phyloP scores from a whole-genome alignment of 2,888 invertebrate species.

The Epinotia demarniana region DNA sequence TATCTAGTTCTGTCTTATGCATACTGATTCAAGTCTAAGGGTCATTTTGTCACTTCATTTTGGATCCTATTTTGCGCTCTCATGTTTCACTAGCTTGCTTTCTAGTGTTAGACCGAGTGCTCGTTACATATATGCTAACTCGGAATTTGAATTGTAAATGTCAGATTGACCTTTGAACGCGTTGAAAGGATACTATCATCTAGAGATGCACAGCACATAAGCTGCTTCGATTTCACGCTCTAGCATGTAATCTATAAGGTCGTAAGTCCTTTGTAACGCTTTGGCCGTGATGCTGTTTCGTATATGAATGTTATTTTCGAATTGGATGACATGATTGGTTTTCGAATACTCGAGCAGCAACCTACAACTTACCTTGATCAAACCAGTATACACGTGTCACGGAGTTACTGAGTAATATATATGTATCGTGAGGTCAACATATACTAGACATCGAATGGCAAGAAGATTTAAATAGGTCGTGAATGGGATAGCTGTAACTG shows the following conservation, averaged over 20 bases:
- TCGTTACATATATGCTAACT: neutral
- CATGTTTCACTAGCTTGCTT: neutral
- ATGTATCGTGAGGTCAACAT: neutral
- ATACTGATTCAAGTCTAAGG: constrained; percentile 31
- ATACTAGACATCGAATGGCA: neutral
- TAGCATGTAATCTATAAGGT: neutral
- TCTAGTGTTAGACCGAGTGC: neutral
- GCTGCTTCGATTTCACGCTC: neutral
- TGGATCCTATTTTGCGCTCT: neutral
- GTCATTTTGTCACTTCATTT: neutral
- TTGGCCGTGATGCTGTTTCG: neutral
- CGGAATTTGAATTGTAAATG: neutral
- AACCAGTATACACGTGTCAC: neutral
- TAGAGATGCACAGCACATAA: neutral
- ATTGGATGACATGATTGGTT: constrained; percentile 26
- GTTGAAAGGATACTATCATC: neutral
- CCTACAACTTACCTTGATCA: neutral
- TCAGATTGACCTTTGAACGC: neutral
- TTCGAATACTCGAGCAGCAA: neutral
- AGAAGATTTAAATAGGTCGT: neutral
- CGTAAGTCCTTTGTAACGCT: neutral
- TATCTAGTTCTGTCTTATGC: constrained; percentile 24
- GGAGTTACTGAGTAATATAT: neutral
- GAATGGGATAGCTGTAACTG: neutral
- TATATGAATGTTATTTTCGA: constrained; percentile 1